Evolutionary conservation across 2,797 vertebrate species (phyloP).

Genomic region (Acestrorhynchus altus): DNA sequence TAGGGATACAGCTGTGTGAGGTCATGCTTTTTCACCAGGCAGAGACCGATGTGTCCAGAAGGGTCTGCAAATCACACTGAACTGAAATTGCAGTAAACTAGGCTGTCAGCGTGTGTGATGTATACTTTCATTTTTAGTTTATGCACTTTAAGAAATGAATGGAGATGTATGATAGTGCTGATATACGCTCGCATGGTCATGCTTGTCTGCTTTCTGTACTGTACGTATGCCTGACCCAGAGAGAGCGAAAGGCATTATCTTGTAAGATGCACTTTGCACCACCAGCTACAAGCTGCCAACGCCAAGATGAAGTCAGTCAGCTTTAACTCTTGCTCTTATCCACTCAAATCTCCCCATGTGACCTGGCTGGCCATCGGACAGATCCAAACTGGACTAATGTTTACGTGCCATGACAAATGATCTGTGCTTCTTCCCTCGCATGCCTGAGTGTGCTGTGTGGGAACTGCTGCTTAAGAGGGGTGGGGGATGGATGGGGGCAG

Average conservation of each 20-base stretch:
- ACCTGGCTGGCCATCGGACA: constrained; percentile 61
- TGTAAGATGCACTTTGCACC: constrained; percentile 45
- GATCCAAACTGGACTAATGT: constrained; percentile 49
- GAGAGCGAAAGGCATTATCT: constrained; percentile 59
- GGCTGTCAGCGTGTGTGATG: neutral
- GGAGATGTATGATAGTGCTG: constrained; percentile 15
- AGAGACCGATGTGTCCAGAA: neutral
- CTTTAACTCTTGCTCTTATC: constrained; percentile 71
- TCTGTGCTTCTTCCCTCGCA: constrained; percentile 42
- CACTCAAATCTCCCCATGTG: constrained; percentile 67
- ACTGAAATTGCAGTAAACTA: neutral
- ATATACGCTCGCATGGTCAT: constrained; percentile 38
- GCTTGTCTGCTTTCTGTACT: constrained; percentile 48
- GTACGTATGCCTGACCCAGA: constrained; percentile 35
- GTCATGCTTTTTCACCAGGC: neutral
- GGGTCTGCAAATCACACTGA: constrained; percentile 10
- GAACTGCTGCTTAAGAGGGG: neutral
- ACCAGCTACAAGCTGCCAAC: constrained; percentile 76
- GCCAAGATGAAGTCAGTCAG: constrained; percentile 69
- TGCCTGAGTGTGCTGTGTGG: constrained; percentile 5
- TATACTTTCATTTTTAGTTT: neutral
- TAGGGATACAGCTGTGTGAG: constrained; percentile 6
- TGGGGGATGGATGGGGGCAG: neutral
- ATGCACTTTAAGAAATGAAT: constrained; percentile 3
- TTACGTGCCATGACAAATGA: constrained; percentile 67